Conservation (phyloP, 2,888 invertebrate genomes). For the Thecocarcelia acutangulata region DNA sequence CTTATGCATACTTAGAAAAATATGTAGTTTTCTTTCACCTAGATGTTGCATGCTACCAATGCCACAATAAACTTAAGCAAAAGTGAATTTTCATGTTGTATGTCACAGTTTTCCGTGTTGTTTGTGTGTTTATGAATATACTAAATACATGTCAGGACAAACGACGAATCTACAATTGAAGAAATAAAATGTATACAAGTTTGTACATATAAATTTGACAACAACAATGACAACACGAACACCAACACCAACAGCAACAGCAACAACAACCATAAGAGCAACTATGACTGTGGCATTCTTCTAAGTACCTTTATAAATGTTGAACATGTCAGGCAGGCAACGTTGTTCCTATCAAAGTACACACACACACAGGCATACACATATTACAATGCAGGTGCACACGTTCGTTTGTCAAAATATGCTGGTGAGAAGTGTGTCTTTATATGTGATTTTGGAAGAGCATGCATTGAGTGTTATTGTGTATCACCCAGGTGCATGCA, state of each 20-base stretch:
- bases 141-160: slow-evolving; percentile 41
- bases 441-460: background rate
- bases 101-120: slow-evolving; percentile 49
- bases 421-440: background rate
- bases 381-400: background rate
- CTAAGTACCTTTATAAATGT: slow-evolving; percentile 44
- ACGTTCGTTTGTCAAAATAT: background rate
- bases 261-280: slow-evolving; percentile 1
- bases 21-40: background rate
- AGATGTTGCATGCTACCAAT: slow-evolving; percentile 58
- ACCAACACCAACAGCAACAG: slow-evolving; percentile 6
- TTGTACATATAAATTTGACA: background rate
- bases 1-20: slow-evolving; percentile 1
- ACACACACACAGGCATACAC: background rate
- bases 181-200: background rate
- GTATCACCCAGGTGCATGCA: slow-evolving; percentile 62
- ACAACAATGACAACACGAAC: slow-evolving; percentile 14
- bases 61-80: slow-evolving; percentile 66
- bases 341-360: background rate
- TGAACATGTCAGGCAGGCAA: slow-evolving; percentile 34
- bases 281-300: slow-evolving; percentile 32
- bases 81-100: slow-evolving; percentile 67
- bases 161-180: slow-evolving; percentile 7
- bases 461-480: slow-evolving; percentile 23
- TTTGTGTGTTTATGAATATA: slow-evolving; percentile 34